Conservation (phyloP, 2,113 vertebrate species). For the Periophthalmus modestus region DNA sequence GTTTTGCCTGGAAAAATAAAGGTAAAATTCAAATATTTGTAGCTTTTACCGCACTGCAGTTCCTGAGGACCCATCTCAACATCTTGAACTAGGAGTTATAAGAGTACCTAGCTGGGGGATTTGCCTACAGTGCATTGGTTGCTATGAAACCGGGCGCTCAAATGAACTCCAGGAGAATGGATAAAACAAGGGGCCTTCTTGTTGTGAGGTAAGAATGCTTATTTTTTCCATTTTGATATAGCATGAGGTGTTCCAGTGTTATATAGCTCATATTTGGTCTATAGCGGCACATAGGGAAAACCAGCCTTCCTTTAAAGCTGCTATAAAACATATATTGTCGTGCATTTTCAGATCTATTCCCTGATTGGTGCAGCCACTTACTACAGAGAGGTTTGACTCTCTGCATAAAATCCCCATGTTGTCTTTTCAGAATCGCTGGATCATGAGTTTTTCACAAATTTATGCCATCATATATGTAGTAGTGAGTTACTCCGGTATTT, state of each 20-base stretch:
- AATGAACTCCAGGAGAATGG: no score
- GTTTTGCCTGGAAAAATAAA: no score
- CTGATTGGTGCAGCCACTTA: background rate
- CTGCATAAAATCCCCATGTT: conserved; percentile 1
- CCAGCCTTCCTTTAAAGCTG: background rate
- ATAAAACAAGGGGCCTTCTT: background rate
- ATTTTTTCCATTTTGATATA: background rate
- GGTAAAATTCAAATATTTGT: no score
- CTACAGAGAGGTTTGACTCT: background rate
- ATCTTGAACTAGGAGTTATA: no score
- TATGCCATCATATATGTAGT: conserved; percentile 11
- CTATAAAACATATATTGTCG: background rate
- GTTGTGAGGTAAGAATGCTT: no score
- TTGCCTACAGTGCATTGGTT: no score
- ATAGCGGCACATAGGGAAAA: background rate
- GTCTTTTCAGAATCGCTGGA: background rate
- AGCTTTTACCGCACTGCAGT: no score
- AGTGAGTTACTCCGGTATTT: conserved; percentile 1
- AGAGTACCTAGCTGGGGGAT: no score
- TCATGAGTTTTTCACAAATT: conserved; percentile 2
- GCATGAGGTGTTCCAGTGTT: background rate
- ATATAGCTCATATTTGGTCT: background rate
- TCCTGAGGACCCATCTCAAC: no score
- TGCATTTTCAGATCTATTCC: background rate
- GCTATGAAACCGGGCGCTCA: no score